phyloP scores from a whole-genome alignment of 2,888 invertebrate species.

The Melanostoma scalare region DNA sequence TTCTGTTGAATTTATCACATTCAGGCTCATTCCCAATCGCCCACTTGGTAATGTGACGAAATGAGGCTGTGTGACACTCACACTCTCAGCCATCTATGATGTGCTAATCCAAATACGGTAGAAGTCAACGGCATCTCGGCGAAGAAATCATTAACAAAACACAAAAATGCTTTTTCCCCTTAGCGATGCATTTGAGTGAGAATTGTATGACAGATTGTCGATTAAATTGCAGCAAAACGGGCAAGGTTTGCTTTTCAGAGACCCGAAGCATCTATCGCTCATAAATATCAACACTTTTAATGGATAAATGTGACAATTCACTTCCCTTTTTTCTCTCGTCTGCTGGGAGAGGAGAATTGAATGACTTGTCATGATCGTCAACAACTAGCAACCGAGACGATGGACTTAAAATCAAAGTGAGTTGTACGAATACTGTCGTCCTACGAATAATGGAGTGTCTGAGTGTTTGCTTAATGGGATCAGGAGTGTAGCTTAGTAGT shows the following conservation, averaged over 20 bases:
- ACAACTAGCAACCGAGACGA: not conserved
- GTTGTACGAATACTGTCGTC: too few species aligned
- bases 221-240: conserved; percentile 29
- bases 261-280: not conserved
- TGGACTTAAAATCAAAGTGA: not conserved
- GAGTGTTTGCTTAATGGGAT: too few species aligned
- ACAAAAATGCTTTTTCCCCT: not conserved
- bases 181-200: conserved; percentile 1
- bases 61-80: conserved; percentile 34
- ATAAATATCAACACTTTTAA: conserved; percentile 25
- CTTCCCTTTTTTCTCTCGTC: conserved; percentile 14
- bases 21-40: conserved; percentile 39
- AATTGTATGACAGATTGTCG: conserved; percentile 55
- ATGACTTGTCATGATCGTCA: not conserved
- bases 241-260: conserved; percentile 1
- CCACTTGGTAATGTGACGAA: conserved; percentile 42
- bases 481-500: too few species aligned
- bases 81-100: not conserved
- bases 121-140: conserved; percentile 30
- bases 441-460: too few species aligned
- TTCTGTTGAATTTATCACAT: conserved; percentile 41
- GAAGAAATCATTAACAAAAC: not conserved
- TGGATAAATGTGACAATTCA: conserved; percentile 57
- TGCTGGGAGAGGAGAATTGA: not conserved
- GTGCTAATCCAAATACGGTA: conserved; percentile 32